phyloP scores from a whole-genome alignment of 2,888 invertebrate species.

The Campoplex nolae region DNA sequence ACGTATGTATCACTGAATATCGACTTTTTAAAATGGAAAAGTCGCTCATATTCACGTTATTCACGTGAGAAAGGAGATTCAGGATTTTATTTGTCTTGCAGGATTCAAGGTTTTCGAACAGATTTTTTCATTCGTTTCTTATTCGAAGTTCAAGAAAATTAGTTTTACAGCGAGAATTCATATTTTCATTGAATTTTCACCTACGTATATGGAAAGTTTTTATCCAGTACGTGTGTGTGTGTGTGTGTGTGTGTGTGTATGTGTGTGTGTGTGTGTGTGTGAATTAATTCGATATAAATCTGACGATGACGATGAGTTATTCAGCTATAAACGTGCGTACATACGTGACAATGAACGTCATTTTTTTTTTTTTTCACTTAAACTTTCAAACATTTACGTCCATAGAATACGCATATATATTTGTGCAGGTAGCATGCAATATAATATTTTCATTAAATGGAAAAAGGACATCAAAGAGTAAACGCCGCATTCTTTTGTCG shows the following conservation, averaged over 20 bases:
- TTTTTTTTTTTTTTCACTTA: background rate
- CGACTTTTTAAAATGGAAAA: background rate
- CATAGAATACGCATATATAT: background rate
- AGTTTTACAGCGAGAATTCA: background rate
- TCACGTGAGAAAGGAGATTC: background rate
- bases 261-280: too few relatives aligned
- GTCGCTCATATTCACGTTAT: conserved; percentile 1
- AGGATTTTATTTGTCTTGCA: background rate
- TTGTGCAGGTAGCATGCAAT: background rate
- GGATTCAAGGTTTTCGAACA: background rate
- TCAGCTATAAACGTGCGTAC: too few relatives aligned
- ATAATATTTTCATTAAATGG: conserved; percentile 13
- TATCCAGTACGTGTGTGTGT: too few relatives aligned
- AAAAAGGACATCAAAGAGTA: conserved; percentile 54
- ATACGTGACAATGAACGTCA: too few relatives aligned
- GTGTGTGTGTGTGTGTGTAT: too few relatives aligned
- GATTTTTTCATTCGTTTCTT: background rate
- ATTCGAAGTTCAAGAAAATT: background rate
- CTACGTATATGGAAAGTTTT: too few relatives aligned
- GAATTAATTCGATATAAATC: too few relatives aligned
- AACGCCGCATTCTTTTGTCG: conserved; percentile 45
- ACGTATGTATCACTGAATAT: background rate
- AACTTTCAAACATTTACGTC: background rate
- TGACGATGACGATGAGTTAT: too few relatives aligned
- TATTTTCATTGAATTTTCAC: too few relatives aligned